Evolutionary conservation across 2,113 vertebrate genomes (phyloP).

Genomic region (Aphyosemion australe): DNA sequence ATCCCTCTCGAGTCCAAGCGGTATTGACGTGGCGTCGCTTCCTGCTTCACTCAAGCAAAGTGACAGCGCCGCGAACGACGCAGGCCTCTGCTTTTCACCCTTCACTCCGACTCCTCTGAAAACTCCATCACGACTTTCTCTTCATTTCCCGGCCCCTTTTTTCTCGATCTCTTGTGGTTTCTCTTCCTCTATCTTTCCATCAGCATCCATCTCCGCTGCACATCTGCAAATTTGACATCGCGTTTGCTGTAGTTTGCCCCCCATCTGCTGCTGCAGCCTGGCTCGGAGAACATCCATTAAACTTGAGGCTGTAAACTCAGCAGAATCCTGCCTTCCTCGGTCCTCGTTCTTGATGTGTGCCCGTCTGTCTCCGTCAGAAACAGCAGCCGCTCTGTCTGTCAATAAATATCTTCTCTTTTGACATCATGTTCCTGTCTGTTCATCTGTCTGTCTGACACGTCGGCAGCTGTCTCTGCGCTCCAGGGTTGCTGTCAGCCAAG

Average conservation of each 20-base stretch:
- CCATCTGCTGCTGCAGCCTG: conserved; percentile 29
- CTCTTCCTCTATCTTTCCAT: conserved; percentile 49
- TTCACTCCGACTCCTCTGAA: conserved; percentile 42
- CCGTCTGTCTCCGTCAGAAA: conserved; percentile 55
- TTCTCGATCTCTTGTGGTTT: conserved; percentile 49
- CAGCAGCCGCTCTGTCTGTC: conserved; percentile 62
- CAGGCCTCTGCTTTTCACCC: conserved; percentile 44
- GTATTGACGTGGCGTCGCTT: conserved; percentile 71
- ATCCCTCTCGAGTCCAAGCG: conserved; percentile 53
- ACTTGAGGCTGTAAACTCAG: conserved; percentile 51
- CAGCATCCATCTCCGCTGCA: conserved; percentile 46
- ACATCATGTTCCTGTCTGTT: conserved; percentile 71
- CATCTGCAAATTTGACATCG: conserved; percentile 58
- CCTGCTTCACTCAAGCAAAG: conserved; percentile 57
- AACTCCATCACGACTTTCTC: conserved; percentile 58
- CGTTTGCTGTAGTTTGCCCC: conserved; percentile 38
- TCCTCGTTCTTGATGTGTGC: conserved; percentile 40
- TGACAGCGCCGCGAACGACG: conserved; percentile 53
- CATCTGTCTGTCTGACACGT: conserved; percentile 72
- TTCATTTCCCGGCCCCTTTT: conserved; percentile 11
- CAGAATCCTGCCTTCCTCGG: conserved; percentile 41
- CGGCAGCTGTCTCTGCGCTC: conserved; percentile 70
- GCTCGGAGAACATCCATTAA: conserved; percentile 54
- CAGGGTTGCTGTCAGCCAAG: conserved; percentile 75
- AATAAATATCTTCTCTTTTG: conserved; percentile 68